These are phyloP conservation scores for Henricia sp. DNA, from an alignment of 53 echinoderm and acorn worm species.

Conservation along the genomic window DNA sequence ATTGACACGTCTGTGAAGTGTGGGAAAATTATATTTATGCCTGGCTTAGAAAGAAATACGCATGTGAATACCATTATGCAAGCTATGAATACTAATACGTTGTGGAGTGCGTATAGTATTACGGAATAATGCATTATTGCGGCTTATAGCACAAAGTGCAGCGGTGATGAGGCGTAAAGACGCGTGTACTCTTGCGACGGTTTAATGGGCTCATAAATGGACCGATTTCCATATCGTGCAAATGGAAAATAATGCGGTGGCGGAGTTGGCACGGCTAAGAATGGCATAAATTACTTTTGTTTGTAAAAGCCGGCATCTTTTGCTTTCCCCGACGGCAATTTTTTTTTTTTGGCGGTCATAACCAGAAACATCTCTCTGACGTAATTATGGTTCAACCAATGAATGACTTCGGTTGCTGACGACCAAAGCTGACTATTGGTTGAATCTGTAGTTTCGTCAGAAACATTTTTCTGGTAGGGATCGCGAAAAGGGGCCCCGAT, in stretches of 20 bases:
- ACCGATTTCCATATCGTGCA: not conserved
- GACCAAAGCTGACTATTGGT: too few species aligned
- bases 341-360: too few species aligned
- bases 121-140: constrained; percentile 15
- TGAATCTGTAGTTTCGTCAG: too few species aligned
- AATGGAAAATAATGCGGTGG: constrained; percentile 10
- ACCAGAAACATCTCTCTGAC: too few species aligned
- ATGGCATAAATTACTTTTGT: constrained; percentile 3
- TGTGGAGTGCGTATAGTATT: not conserved
- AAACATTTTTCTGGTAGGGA: too few species aligned
- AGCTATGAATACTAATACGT: not conserved
- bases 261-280: not conserved
- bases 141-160: constrained; percentile 27
- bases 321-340: too few species aligned
- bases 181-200: constrained; percentile 30
- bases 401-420: too few species aligned
- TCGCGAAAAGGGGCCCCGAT: too few species aligned
- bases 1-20: not conserved
- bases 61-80: not conserved
- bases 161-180: constrained; percentile 7
- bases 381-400: too few species aligned
- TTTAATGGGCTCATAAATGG: constrained; percentile 12
- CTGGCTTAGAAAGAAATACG: not conserved
- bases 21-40: not conserved
- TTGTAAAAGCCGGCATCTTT: too few species aligned